These are phyloP conservation scores for Macrosoma leucophasiata DNA, from an alignment of 2,888 invertebrate species.

Conservation along the genomic window DNA sequence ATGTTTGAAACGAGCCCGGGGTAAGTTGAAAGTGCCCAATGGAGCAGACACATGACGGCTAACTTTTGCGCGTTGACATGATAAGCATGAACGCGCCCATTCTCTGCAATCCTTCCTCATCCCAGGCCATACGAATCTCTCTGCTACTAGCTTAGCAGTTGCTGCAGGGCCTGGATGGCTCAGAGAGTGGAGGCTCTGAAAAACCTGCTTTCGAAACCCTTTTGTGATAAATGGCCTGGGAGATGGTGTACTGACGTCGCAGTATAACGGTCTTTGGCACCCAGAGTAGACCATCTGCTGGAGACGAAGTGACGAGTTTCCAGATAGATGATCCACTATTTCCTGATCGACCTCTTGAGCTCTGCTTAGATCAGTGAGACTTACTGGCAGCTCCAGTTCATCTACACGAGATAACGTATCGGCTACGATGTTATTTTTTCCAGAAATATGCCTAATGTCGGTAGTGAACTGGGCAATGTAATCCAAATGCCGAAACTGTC, in stretches of 20 bases:
- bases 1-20: constrained; percentile 32
- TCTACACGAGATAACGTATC: too few relatives aligned
- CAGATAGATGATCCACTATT: constrained; percentile 3
- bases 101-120: constrained; percentile 33
- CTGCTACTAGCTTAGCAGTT: constrained; percentile 27
- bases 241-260: constrained; percentile 23
- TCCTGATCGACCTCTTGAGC: constrained; percentile 13
- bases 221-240: constrained; percentile 27
- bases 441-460: too few relatives aligned
- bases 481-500: too few relatives aligned
- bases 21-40: constrained; percentile 18
- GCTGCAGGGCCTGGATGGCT: constrained; percentile 7
- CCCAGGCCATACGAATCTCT: constrained; percentile 33
- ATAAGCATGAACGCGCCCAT: constrained; percentile 29
- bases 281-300: constrained; percentile 16
- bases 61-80: constrained; percentile 38
- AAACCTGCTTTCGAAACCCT: constrained; percentile 21
- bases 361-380: constrained; percentile 3
- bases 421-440: too few relatives aligned
- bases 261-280: constrained; percentile 21
- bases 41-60: constrained; percentile 30
- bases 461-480: too few relatives aligned
- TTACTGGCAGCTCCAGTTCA: background rate
- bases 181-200: too few relatives aligned
- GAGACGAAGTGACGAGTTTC: constrained; percentile 21